A percentile compares a stretch with the other conserved stretches of the same genome.
Evolutionary conservation across 2,797 vertebrate species (phyloP).

Genomic region (Stomatorhinus walkeri): DNA sequence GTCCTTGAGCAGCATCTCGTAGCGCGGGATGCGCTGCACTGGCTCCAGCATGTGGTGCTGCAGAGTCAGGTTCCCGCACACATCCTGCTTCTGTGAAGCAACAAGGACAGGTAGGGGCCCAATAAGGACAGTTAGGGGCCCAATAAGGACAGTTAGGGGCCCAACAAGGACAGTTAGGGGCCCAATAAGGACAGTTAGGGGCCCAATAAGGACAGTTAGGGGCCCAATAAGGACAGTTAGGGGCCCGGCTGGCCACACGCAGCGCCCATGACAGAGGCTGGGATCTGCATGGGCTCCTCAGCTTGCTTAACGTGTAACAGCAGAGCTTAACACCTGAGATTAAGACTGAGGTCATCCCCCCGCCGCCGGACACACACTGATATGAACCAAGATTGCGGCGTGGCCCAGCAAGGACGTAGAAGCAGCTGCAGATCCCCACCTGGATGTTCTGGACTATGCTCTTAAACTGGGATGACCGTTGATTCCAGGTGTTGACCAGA

Average conservation of each 20-base stretch:
- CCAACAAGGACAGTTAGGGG: background rate
- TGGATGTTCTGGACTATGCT: slow-evolving; percentile 83
- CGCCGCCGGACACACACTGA: background rate
- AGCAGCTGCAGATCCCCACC: slow-evolving; percentile 49
- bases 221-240: background rate
- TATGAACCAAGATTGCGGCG: background rate
- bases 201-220: background rate
- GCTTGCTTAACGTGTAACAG: background rate
- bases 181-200: background rate
- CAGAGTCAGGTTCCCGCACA: slow-evolving; percentile 88
- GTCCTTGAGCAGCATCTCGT: slow-evolving; percentile 88
- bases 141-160: background rate
- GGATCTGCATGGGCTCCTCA: background rate
- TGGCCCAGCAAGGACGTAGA: background rate
- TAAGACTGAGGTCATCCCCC: background rate
- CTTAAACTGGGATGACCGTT: slow-evolving; percentile 82
- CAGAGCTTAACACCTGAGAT: background rate
- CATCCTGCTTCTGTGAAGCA: slow-evolving; percentile 76
- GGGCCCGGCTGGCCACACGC: background rate
- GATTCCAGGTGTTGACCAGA: slow-evolving; percentile 83
- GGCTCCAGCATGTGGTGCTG: slow-evolving; percentile 98
- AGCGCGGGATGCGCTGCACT: slow-evolving; percentile 91
- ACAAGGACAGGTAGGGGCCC: background rate
- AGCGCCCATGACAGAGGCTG: background rate
- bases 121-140: background rate